Percentiles rank a stretch among this genome's conserved stretches.
phyloP scores from a whole-genome alignment of 2,113 vertebrate genomes.

The Petrocephalus zakoni region DNA sequence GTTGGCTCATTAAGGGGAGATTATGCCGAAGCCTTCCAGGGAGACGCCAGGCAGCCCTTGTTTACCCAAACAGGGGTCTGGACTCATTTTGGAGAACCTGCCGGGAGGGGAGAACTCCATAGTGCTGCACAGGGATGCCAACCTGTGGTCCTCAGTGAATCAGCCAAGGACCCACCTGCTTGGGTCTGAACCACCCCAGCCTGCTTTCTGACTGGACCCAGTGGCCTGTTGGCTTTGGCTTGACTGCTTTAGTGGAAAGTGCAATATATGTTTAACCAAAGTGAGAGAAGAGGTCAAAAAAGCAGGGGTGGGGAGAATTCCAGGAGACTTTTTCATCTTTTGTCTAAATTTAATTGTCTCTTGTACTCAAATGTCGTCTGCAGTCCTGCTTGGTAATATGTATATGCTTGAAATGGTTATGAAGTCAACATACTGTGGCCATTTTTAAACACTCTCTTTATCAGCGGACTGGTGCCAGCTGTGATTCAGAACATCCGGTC shows the following conservation, averaged over 20 bases:
- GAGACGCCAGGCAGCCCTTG: constrained; percentile 55
- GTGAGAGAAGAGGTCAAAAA: background rate
- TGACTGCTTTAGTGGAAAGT: constrained; percentile 1
- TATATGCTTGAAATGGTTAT: background rate
- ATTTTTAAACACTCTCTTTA: background rate
- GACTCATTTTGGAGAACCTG: constrained; percentile 30
- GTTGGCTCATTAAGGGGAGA: constrained; percentile 62
- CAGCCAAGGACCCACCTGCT: background rate
- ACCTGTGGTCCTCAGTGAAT: background rate
- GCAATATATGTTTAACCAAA: constrained; percentile 7
- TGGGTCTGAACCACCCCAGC: background rate
- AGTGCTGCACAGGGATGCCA: constrained; percentile 30
- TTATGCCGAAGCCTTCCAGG: constrained; percentile 59
- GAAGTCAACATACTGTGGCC: background rate
- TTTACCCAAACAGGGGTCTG: constrained; percentile 27
- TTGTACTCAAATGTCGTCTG: background rate
- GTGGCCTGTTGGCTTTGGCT: background rate
- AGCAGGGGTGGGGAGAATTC: background rate
- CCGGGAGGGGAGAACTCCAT: background rate
- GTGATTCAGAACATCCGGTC: background rate
- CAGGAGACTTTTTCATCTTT: background rate
- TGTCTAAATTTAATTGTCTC: background rate
- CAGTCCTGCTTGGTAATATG: background rate
- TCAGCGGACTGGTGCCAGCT: background rate
- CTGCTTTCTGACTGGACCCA: background rate